Evolutionary conservation across 2,797 vertebrate genomes (phyloP).

Genomic region (Gallinago stenura): DNA sequence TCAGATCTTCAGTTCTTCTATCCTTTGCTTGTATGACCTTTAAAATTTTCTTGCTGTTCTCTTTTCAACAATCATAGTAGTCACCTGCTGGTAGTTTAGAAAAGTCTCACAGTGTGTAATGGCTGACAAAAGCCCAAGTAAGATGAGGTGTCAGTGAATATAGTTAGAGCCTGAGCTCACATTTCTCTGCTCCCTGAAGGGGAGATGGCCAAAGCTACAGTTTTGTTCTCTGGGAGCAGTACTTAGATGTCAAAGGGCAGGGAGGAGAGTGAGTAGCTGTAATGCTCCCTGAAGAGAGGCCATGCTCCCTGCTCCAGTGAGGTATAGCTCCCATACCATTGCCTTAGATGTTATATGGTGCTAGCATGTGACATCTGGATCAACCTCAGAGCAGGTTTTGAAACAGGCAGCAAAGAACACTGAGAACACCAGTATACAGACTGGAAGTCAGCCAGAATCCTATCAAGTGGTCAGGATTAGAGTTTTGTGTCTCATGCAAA

Average conservation of each 20-base stretch:
- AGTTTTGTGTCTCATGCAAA: neutral
- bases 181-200: neutral
- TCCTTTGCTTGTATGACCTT: neutral
- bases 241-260: neutral
- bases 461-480: neutral
- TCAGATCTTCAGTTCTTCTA: neutral
- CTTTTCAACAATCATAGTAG: neutral
- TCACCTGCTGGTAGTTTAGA: neutral
- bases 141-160: neutral
- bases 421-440: rapidly evolving
- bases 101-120: neutral
- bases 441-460: neutral
- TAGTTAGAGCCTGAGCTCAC: neutral
- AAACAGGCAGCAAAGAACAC: neutral
- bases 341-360: rapidly evolving
- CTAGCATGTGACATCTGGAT: neutral
- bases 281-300: neutral
- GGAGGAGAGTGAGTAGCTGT: neutral
- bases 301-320: neutral
- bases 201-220: neutral
- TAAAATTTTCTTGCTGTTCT: neutral
- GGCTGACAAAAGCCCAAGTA: neutral
- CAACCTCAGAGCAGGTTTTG: neutral
- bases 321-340: neutral
- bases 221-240: neutral